Base-by-base conservation (phyloP, 2,888 invertebrate genomes). In the Phymatocera aterrima region DNA sequence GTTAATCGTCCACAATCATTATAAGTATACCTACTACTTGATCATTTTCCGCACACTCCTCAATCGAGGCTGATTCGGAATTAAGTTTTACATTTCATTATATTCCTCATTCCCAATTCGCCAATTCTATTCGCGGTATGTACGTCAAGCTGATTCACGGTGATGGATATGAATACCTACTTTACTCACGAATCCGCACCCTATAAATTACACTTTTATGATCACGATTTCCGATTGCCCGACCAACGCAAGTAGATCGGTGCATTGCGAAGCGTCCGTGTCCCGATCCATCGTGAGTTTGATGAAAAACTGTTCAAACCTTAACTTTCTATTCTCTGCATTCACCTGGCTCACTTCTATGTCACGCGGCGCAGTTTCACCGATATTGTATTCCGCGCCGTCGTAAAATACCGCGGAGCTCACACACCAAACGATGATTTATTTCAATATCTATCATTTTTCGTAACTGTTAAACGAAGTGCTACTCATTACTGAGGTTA, bases 71-170 rank as follows among this genome's bases (percentile, higher is more conserved):
- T 57, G 57, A 75, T 24, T 75, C 57, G 75, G 40, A 75, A n/a
- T n/a, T n/a, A n/a, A 75, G 57, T 75, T 57, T 75, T 75, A 40
- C 57, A 75, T 57, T 57, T 60, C n/a, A n/a, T n/a, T n/a, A n/a
- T n/a, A 8, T 51, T 75, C 40, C 24, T 37, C 5, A 75, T 34
- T 21, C 28, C 40, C 18, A 57, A 12, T 40, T 18, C 18, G 6
- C 18, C 4, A 40, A 65, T 40, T 28, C n/a, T 15, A 61, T n/a
- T n/a, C n/a, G n/a, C n/a, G n/a, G n/a, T n/a, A n/a, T n/a, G n/a
- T n/a, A n/a, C n/a, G n/a, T n/a, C n/a, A n/a, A n/a, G n/a, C n/a
- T n/a, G n/a, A n/a, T n/a, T n/a, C n/a, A n/a, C n/a, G n/a, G n/a
- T n/a, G n/a, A n/a, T n/a, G n/a, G n/a, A n/a, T n/a, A n/a, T n/a